phyloP scores from a whole-genome alignment of 2,888 invertebrate genomes.

The Leptinotarsa rubiginosa region DNA sequence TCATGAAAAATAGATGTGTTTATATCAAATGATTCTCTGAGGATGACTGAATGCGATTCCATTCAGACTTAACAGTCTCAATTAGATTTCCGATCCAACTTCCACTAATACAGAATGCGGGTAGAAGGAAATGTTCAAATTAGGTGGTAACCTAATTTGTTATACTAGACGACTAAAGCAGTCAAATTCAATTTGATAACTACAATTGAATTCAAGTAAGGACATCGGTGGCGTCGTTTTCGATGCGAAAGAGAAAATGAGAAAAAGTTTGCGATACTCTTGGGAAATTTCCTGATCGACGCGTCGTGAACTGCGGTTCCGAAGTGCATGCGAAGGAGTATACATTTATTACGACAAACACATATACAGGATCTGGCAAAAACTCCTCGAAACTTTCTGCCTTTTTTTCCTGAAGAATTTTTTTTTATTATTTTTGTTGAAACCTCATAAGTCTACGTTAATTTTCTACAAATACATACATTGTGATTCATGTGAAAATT shows the following conservation, averaged over 20 bases:
- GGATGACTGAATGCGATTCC: not conserved
- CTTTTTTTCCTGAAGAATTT: too few species aligned
- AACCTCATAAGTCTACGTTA: too few species aligned
- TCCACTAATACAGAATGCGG: not conserved
- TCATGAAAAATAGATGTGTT: not conserved
- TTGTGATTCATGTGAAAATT: too few species aligned
- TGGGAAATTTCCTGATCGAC: not conserved
- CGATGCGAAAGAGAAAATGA: not conserved
- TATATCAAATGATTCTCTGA: not conserved
- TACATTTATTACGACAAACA: too few species aligned
- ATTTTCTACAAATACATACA: too few species aligned
- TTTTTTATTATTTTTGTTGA: too few species aligned
- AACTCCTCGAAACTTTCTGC: too few species aligned
- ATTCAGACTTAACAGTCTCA: not conserved
- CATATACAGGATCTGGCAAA: too few species aligned
- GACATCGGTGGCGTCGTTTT: not conserved
- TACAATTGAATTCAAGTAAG: slow-evolving; percentile 4
- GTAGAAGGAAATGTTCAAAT: not conserved
- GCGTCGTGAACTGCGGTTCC: not conserved
- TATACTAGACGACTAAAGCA: not conserved
- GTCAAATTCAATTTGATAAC: slow-evolving; percentile 5
- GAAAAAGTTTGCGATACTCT: not conserved
- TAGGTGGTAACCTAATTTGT: slow-evolving; percentile 6
- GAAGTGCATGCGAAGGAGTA: too few species aligned
- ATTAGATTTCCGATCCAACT: slow-evolving; percentile 4